Evolutionary conservation across 2,888 invertebrate species (phyloP).

Genomic region (Salticus scenicus): DNA sequence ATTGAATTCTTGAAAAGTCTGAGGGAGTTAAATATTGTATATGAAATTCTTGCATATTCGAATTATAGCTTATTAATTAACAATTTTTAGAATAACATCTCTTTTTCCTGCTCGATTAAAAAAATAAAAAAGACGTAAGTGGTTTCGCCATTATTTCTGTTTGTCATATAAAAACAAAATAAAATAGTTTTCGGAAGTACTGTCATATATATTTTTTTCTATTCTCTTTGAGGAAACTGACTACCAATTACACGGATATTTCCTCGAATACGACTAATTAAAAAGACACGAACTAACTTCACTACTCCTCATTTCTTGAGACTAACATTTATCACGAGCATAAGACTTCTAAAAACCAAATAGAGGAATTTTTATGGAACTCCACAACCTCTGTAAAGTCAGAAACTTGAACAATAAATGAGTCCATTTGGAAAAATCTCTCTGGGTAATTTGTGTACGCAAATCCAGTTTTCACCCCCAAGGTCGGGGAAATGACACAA

Average conservation of each 20-base stretch:
- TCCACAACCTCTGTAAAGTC: constrained; percentile 23
- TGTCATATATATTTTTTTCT: too few relatives aligned
- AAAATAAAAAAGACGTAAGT: too few relatives aligned
- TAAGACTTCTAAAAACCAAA: constrained; percentile 22
- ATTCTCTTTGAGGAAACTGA: too few relatives aligned
- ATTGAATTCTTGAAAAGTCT: too few relatives aligned
- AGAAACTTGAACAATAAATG: constrained; percentile 43
- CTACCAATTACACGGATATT: constrained; percentile 10
- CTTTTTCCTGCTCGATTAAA: too few relatives aligned
- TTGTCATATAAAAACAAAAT: too few relatives aligned
- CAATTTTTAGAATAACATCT: too few relatives aligned
- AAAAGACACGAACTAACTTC: neutral
- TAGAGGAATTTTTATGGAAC: constrained; percentile 15
- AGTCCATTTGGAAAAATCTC: constrained; percentile 29
- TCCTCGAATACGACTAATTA: constrained; percentile 20
- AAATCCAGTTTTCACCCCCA: constrained; percentile 45
- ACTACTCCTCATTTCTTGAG: neutral
- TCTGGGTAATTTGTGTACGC: constrained; percentile 50
- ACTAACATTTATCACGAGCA: neutral
- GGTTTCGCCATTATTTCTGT: too few relatives aligned
- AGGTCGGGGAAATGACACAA: constrained; percentile 25
- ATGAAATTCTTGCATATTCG: too few relatives aligned
- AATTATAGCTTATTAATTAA: too few relatives aligned
- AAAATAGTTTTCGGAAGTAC: too few relatives aligned
- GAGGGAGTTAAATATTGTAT: too few relatives aligned